Evolutionary conservation across 2,797 vertebrate genomes (phyloP).

Genomic region (Clangula hyemalis): DNA sequence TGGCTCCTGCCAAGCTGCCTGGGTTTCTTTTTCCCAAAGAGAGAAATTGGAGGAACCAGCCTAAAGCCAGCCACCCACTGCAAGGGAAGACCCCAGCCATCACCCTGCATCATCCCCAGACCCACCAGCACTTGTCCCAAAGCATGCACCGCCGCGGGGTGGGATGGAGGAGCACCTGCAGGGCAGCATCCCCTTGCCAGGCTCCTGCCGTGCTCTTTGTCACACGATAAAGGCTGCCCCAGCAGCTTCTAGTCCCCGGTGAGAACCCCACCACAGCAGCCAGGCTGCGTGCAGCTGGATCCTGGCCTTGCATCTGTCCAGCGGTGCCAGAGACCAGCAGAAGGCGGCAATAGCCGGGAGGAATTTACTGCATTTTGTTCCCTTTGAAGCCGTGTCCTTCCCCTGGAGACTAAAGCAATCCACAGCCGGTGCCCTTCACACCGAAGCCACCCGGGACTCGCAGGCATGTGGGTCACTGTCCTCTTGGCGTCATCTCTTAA

Average conservation of each 20-base stretch:
- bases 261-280: background rate
- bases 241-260: background rate
- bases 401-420: background rate
- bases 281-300: rapidly evolving
- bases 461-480: background rate
- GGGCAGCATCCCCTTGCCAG: background rate
- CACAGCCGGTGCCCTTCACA: background rate
- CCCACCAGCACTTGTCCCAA: no score
- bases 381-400: background rate
- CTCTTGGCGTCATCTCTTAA: background rate
- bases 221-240: rapidly evolving
- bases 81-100: no score
- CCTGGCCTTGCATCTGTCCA: background rate
- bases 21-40: background rate
- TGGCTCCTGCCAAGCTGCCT: background rate
- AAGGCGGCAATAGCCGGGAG: background rate
- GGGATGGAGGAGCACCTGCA: background rate
- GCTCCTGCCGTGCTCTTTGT: rapidly evolving
- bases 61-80: background rate
- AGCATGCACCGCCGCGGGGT: rapidly evolving
- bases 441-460: background rate
- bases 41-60: background rate
- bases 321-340: background rate
- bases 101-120: background rate
- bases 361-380: background rate